Conservation (phyloP, 2,113 vertebrate genomes). For the Callithrix jacchus region DNA sequence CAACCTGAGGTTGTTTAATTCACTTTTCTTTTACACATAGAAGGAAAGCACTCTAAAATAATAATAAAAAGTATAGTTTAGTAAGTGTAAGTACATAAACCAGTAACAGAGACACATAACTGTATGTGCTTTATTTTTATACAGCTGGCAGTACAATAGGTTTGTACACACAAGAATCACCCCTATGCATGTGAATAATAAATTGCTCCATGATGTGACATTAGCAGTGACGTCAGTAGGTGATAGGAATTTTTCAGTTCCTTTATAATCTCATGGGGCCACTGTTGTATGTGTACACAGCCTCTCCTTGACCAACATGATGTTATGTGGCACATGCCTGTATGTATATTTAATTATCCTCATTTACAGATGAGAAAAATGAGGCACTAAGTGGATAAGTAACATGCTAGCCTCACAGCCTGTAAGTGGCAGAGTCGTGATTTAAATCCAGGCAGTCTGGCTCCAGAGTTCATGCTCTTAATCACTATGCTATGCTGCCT, state of each 20-base stretch:
- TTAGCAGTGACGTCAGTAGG: background rate
- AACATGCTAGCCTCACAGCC: background rate
- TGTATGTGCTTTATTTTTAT: background rate
- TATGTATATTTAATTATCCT: background rate
- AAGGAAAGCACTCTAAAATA: background rate
- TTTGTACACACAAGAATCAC: background rate
- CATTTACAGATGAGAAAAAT: slow-evolving; percentile 40
- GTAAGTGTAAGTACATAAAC: background rate
- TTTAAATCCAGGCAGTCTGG: background rate
- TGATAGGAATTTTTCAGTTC: background rate
- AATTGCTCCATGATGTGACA: background rate
- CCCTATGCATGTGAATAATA: background rate
- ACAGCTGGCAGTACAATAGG: background rate
- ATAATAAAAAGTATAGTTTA: background rate
- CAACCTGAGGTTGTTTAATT: background rate
- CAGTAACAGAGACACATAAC: background rate
- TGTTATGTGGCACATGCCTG: background rate
- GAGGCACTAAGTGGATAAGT: background rate
- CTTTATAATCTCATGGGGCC: background rate
- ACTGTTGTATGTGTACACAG: background rate
- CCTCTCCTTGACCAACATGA: background rate
- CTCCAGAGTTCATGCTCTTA: background rate
- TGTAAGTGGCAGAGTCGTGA: background rate
- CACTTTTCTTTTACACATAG: background rate
- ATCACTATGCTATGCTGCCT: background rate